Evolutionary conservation across 2,797 vertebrate genomes (phyloP).

Genomic region (Sorex maritimensis): DNA sequence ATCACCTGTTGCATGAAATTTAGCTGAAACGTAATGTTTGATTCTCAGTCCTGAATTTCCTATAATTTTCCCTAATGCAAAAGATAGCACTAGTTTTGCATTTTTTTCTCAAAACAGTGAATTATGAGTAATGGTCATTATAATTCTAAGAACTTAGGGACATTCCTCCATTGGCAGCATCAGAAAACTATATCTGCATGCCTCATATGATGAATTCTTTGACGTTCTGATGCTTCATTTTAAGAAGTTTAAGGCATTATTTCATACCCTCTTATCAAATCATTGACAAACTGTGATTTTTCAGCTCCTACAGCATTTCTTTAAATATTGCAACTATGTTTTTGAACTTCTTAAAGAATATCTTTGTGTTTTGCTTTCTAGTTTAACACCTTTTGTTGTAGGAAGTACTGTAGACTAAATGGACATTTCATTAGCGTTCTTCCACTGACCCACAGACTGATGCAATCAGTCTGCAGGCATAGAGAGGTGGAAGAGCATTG

Average conservation of each 20-base stretch:
- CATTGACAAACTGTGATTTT: constrained; percentile 65
- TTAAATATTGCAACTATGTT: constrained; percentile 49
- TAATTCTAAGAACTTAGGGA: not conserved
- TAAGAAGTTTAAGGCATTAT: constrained; percentile 45
- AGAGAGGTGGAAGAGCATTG: not conserved
- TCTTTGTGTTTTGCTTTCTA: constrained; percentile 2
- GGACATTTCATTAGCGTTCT: too few species aligned
- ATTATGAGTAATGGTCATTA: not conserved
- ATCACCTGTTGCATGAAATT: not conserved
- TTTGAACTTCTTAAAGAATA: constrained; percentile 63
- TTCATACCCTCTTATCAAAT: not conserved
- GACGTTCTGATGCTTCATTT: constrained; percentile 52
- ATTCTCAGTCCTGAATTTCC: not conserved
- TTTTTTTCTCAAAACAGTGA: not conserved
- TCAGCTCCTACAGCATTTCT: constrained; percentile 48
- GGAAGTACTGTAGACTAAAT: constrained; percentile 52
- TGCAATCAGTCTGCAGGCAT: too few species aligned
- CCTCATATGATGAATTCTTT: not conserved
- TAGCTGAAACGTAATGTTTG: constrained; percentile 39
- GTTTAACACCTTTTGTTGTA: constrained; percentile 54
- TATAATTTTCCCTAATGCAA: constrained; percentile 13
- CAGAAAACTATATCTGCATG: not conserved
- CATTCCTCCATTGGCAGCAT: not conserved
- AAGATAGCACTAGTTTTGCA: constrained; percentile 4
- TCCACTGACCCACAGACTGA: too few species aligned